These are phyloP conservation scores for Tipula unca DNA, from an alignment of 2,888 invertebrate genomes.

Conservation along the genomic window DNA sequence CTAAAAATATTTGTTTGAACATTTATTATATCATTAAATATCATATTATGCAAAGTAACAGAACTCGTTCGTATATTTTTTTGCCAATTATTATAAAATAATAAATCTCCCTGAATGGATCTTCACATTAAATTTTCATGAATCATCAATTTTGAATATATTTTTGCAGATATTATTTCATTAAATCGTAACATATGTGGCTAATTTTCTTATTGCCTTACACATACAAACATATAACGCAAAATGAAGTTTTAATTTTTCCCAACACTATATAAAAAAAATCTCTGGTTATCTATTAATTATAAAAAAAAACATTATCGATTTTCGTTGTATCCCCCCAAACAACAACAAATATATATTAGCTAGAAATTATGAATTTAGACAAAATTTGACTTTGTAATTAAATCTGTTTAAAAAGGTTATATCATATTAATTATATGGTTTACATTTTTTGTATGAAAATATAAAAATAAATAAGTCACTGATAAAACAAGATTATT, in stretches of 20 bases:
- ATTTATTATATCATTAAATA: neutral
- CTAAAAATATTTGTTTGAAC: no score
- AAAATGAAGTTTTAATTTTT: neutral
- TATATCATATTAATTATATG: neutral
- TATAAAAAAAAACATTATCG: neutral
- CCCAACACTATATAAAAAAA: neutral
- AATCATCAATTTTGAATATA: neutral
- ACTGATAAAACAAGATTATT: neutral
- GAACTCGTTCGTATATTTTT: neutral
- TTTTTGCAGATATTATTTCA: neutral
- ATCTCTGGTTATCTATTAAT: neutral
- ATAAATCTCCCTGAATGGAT: neutral
- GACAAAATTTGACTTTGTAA: neutral
- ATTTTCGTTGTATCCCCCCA: neutral
- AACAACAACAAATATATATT: neutral
- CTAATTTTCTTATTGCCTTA: neutral
- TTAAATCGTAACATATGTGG: neutral
- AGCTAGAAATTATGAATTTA: neutral
- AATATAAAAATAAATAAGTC: neutral
- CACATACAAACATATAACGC: neutral
- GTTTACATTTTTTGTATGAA: neutral
- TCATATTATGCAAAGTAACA: neutral
- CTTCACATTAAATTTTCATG: neutral
- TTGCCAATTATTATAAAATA: neutral
- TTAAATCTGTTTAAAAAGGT: neutral